These are phyloP conservation scores for Zaprionus ghesquierei DNA, from an alignment of 1,140 invertebrate genomes.

Conservation along the genomic window DNA sequence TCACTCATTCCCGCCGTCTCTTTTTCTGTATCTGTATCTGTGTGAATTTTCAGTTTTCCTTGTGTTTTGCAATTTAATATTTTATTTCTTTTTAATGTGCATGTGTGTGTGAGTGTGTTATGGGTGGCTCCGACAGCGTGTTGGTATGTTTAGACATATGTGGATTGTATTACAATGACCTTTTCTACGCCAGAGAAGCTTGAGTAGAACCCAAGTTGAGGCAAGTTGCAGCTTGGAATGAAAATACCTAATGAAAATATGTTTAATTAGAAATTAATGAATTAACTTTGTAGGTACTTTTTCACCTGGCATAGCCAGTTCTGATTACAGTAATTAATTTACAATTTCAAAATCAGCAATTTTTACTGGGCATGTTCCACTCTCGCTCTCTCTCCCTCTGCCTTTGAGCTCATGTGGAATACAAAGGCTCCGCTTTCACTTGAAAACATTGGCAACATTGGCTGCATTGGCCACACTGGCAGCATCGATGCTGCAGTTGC, in stretches of 20 bases:
- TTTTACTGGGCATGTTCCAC: background rate
- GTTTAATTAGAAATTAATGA: background rate
- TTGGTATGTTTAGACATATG: slow-evolving; percentile 10
- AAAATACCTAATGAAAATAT: background rate
- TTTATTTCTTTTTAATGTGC: slow-evolving; percentile 73
- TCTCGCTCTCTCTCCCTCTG: background rate
- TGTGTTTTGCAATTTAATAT: slow-evolving; percentile 58
- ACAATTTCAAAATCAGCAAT: background rate
- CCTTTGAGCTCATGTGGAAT: slow-evolving; percentile 20
- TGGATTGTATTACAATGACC: slow-evolving; percentile 48
- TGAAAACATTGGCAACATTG: slow-evolving; percentile 3
- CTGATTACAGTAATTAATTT: background rate
- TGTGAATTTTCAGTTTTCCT: slow-evolving; percentile 56
- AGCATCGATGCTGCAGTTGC: slow-evolving; percentile 12
- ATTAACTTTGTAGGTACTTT: background rate
- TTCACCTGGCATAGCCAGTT: background rate
- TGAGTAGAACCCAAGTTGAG: background rate
- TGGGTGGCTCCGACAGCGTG: slow-evolving; percentile 18
- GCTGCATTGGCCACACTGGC: background rate
- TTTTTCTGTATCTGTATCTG: slow-evolving; percentile 19
- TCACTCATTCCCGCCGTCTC: slow-evolving; percentile 7
- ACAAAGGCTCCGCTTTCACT: slow-evolving; percentile 27
- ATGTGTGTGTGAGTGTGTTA: slow-evolving; percentile 53
- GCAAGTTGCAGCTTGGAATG: background rate
- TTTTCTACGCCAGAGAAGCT: slow-evolving; percentile 20